Percentiles rank a stretch among this genome's conserved stretches.
These are phyloP conservation scores for Mactra quadrangularis DNA, from an alignment of 1,140 invertebrate species.

Conservation along the genomic window DNA sequence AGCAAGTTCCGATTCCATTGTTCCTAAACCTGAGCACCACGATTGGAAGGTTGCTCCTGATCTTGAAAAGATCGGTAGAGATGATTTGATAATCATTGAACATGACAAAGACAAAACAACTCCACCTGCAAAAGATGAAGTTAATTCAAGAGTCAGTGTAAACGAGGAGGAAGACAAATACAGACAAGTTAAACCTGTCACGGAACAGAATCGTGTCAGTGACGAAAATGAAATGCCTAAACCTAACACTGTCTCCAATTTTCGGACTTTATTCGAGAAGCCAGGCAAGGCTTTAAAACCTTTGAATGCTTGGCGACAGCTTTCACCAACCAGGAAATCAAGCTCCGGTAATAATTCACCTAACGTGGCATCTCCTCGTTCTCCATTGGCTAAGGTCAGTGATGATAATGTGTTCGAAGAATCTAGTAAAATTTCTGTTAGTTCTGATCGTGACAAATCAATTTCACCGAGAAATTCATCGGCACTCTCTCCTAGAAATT, in stretches of 20 bases:
- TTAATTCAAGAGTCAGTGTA: too few species aligned
- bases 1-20: slow-evolving; percentile 25
- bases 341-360: slow-evolving; percentile 41
- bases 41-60: slow-evolving; percentile 67
- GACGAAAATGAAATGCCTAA: slow-evolving; percentile 76
- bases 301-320: slow-evolving; percentile 43
- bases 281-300: slow-evolving; percentile 30
- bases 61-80: slow-evolving; percentile 69
- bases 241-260: slow-evolving; percentile 76
- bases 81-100: slow-evolving; percentile 80
- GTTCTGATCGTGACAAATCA: not conserved
- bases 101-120: slow-evolving; percentile 31
- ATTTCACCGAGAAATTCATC: slow-evolving; percentile 23
- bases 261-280: slow-evolving; percentile 77
- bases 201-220: slow-evolving; percentile 31
- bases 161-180: slow-evolving; percentile 20
- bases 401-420: slow-evolving; percentile 55
- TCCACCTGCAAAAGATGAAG: slow-evolving; percentile 13
- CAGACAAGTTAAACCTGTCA: slow-evolving; percentile 41
- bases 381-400: slow-evolving; percentile 39
- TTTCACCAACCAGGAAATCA: slow-evolving; percentile 39
- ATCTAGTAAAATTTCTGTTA: not conserved
- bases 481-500: not conserved
- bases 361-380: slow-evolving; percentile 34
- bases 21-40: slow-evolving; percentile 57